Base-by-base conservation (phyloP, 2,888 invertebrate species). In the Protodeltote pygarga region DNA sequence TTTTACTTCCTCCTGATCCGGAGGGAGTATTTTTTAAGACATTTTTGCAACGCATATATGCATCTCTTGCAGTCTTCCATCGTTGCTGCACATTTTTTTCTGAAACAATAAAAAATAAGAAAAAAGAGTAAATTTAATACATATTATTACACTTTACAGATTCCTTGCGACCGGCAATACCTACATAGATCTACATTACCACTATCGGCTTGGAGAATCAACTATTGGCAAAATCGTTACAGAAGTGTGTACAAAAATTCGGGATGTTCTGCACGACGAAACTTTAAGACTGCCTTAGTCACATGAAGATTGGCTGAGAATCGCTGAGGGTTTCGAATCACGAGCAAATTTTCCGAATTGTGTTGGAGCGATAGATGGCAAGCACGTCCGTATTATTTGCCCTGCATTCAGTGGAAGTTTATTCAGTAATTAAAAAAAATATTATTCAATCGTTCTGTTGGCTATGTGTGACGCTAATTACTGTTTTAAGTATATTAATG, bases 241-340 rank as follows among this genome's bases (percentile, higher is more conserved):
- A 51, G 65, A 65, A 63, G 65, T 65, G 35, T 65, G 57, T 45
- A 47, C 37, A 39, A 39, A 45, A 46, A 51, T 51, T 46, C 46
- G 50, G 40, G 34, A 44, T 42, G 46, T 44, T 27, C 57, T 57
- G 41, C 60, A 57, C 46, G 57, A 60, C 44, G 60, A 60, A 53
- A 32, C 39, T 50, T 47, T 52, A 37, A 41, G 29, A 31, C 40
- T 49, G 28, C 48, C 53, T 38, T 41, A 37, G 34, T 42, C 58
- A 38, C 45, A 42, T 33, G 44, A 59, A 44, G 46, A 38, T 25
- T 59, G 46, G 54, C 50, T 45, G 33, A 33, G 40, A 48, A 59
- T 62, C 28, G 58, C 53, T 47, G 41, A 38, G 10, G 44, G 51
- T 48, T 61, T 58, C 38, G 35, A 48, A 50, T 39, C 35, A 38